Base-by-base conservation (phyloP, 2,797 vertebrate species). In the Tenualosa thibaudeaui region DNA sequence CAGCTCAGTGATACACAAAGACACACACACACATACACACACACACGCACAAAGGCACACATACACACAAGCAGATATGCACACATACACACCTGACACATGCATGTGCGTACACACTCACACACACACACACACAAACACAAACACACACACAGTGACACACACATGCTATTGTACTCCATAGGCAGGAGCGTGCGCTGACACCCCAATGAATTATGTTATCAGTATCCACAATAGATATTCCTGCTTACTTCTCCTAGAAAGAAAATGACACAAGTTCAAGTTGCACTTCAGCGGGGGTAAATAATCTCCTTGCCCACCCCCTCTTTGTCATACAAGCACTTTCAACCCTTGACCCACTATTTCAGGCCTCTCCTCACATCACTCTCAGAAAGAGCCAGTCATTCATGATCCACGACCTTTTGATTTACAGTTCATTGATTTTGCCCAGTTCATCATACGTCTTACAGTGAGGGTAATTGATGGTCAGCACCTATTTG, bases 321-420 rank as follows among this genome's bases (percentile, higher is more conserved):
- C 46, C 65, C 62, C n/a, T 1, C 26, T 71, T 22, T 22, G 71
- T 43, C 31, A 75, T 37, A 71, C 65, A 37, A 37, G 68, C 68
- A 43, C 37, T 78, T 22, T 78, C 26, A 78, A 78, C 71, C 49
- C 68, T 43, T 43, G 81, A 83, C 84, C 81, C 58, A 49, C 43
- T 62, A 81, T 82, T 85, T 56, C 84, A 84, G 75, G 65, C 56
- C 84, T 83, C 56, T 85, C 26, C 71, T 26, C 65, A 81, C 37
- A 78, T 43, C 37, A 22, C 37, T 78, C 40, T 78, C 7, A 7
- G 22, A 78, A 10, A 22, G 68, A 43, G 71, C 37, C 71, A 43
- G 12, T 43, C 71, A 78, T 78, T 46, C 71, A 22, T 78, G 71
- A 78, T 43, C 71, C 26, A 22, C 46, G 71, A 78, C 71, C 71